Evolutionary conservation across 2,797 vertebrate species (phyloP).

Genomic region (Prionace glauca): DNA sequence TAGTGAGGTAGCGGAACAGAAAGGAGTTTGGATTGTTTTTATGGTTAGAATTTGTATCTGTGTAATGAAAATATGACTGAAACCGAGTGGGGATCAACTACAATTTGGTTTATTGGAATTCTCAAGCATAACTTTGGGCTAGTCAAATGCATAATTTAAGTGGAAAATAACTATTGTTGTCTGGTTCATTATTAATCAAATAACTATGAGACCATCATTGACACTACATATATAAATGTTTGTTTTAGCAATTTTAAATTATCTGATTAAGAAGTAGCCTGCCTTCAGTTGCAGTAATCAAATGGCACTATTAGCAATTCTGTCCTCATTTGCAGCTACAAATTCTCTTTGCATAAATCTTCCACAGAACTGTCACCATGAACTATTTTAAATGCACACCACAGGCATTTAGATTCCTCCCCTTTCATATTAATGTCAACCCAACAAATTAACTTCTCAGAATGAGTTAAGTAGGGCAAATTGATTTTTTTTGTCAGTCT

Average conservation of each 20-base stretch:
- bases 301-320: not conserved
- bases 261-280: not conserved
- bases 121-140: not conserved
- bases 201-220: not conserved
- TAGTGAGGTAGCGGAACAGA: not conserved
- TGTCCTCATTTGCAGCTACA: slow-evolving; percentile 14
- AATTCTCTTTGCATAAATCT: slow-evolving; percentile 33
- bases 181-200: slow-evolving; percentile 34
- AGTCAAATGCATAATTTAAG: slow-evolving; percentile 28
- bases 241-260: slow-evolving; percentile 30
- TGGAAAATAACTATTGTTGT: slow-evolving; percentile 14
- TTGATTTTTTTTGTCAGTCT: slow-evolving; percentile 37
- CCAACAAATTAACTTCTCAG: slow-evolving; percentile 37
- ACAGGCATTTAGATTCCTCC: slow-evolving; percentile 21
- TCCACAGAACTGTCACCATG: slow-evolving; percentile 11
- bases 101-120: slow-evolving; percentile 2
- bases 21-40: not conserved
- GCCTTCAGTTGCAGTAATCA: slow-evolving; percentile 5
- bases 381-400: slow-evolving; percentile 36
- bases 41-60: not conserved
- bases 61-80: not conserved
- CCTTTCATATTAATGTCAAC: slow-evolving; percentile 32
- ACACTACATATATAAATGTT: slow-evolving; percentile 18
- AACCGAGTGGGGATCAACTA: not conserved
- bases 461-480: slow-evolving; percentile 20